Base-by-base conservation (phyloP, 2,797 vertebrate species). In the Acanthurus tractus region DNA sequence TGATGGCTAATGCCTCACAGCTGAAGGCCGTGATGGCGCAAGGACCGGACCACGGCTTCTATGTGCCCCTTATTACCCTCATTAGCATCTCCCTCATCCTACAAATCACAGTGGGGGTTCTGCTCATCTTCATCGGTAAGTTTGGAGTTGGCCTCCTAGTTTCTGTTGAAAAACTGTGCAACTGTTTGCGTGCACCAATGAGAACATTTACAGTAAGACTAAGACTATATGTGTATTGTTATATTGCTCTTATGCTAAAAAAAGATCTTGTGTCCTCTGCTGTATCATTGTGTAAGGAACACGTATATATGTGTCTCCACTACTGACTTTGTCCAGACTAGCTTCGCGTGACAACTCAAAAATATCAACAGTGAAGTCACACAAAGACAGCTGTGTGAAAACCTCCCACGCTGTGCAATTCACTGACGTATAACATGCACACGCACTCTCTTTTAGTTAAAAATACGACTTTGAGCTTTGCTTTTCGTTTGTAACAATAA, bases 1-100 rank as follows among this genome's bases (percentile, higher is more conserved):
- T 99, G 64, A 98, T 99, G 98, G 98, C 98, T 46, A 99, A 99
- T 0, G 98, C 98, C 0, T 98, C 98, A 0, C 98, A 99, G 93
- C 95, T 99, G 80, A 99, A 99, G 86, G 96, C 97, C 0, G 96
- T 99, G 50, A 65, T 99, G 70, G 96, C 96, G 53, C 96, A 99
- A 78, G 98, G 97, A 5, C 79, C 95, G 0, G 36, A 63, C 0
- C 97, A 96, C 55, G 86, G 67, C 84, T 98, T 97, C 91, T 99
- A 96, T 2, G 0, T 89, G 3, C 95, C 96, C 0, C 94, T 99
- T 15, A 94, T 99, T 49, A 5, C 89, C 3, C 96, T 99, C 73
- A 98, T 99, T 86, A 96, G 96, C 75, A 86, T 98, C 83, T 99
- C 98, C 0, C 96, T 99, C 34, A 81, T 89, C 6, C 92, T 99